Conservation (phyloP, 2,113 vertebrate species). For the Haliaeetus leucogaster region DNA sequence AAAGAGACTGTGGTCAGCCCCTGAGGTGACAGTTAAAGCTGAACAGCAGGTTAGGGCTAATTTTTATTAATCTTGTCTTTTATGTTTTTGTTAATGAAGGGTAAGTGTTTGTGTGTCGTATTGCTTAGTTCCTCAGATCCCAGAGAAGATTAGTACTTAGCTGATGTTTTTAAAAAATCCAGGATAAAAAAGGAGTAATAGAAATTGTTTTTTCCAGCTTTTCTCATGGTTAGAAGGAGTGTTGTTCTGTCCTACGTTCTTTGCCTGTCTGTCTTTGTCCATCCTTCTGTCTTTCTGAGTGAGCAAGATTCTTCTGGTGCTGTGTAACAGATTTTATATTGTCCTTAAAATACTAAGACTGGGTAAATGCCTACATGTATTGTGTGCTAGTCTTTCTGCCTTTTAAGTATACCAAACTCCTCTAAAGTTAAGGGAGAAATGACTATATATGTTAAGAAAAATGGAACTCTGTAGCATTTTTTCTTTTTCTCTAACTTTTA, state of each 20-base stretch:
- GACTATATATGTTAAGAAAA: neutral
- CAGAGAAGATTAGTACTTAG: conserved; percentile 7
- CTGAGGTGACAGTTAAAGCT: neutral
- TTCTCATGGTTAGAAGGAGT: neutral
- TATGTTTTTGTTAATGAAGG: conserved; percentile 46
- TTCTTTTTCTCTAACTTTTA: neutral
- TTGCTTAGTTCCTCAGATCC: conserved; percentile 31
- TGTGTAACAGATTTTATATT: neutral
- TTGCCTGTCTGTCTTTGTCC: neutral
- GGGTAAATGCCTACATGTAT: neutral
- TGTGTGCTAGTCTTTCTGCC: neutral
- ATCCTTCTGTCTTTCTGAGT: neutral
- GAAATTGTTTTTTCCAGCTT: neutral
- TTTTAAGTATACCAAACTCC: neutral
- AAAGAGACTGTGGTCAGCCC: neutral
- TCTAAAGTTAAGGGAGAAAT: neutral
- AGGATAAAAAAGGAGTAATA: neutral
- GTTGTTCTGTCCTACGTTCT: neutral
- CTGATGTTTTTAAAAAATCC: neutral
- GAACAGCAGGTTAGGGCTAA: conserved; percentile 19
- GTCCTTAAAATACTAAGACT: neutral
- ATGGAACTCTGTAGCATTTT: neutral
- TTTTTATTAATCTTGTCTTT: conserved; percentile 47
- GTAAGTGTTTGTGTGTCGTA: conserved; percentile 25
- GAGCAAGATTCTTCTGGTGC: neutral